phyloP scores from a whole-genome alignment of 2,797 vertebrate genomes.

The Florisuga fusca region DNA sequence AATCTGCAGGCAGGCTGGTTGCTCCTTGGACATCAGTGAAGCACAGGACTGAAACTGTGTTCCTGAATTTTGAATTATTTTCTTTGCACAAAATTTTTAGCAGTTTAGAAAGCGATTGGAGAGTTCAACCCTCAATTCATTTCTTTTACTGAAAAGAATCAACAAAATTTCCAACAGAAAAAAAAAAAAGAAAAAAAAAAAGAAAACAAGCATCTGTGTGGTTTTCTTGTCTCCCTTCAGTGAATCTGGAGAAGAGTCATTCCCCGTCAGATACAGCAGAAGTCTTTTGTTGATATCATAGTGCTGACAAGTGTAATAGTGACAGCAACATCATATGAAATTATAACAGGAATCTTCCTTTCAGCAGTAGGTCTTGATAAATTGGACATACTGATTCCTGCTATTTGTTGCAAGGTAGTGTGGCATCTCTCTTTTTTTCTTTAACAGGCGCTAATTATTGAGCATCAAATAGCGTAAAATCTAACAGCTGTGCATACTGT shows the following conservation, averaged over 20 bases:
- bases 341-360: conserved; percentile 81
- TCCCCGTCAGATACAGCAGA: conserved; percentile 75
- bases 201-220: conserved; percentile 26
- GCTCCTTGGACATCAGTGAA: neutral
- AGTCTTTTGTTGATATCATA: conserved; percentile 83
- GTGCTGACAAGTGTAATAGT: conserved; percentile 85
- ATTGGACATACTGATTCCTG: conserved; percentile 74
- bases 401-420: conserved; percentile 73
- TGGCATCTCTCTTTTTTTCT: conserved; percentile 61
- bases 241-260: conserved; percentile 36
- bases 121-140: neutral
- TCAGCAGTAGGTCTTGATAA: conserved; percentile 72
- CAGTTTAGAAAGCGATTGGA: neutral
- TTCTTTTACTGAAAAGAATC: neutral
- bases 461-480: conserved; percentile 91
- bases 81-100: neutral
- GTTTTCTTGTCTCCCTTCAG: conserved; percentile 38
- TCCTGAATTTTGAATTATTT: neutral
- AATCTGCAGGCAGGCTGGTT: neutral
- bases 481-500: conserved; percentile 86
- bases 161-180: neutral
- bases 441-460: conserved; percentile 89
- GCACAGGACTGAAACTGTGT: neutral
- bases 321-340: conserved; percentile 86
- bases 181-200: neutral